These are phyloP conservation scores for Cerceris ruficornis DNA, from an alignment of 2,888 invertebrate species.

Conservation along the genomic window DNA sequence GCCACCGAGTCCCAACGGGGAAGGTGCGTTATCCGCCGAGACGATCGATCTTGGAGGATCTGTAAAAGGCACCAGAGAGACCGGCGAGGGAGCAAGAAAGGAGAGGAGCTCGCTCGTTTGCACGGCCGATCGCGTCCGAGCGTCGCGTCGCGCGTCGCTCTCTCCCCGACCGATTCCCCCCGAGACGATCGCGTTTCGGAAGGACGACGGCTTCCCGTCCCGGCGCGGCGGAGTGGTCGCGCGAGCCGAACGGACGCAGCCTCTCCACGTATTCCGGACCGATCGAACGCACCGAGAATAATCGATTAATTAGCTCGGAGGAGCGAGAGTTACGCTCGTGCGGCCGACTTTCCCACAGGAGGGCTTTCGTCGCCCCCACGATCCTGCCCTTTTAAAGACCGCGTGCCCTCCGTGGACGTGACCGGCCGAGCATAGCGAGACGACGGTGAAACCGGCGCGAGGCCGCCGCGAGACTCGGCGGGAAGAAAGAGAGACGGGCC, in stretches of 20 bases:
- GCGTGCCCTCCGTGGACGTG: neutral
- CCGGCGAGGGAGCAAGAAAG: conserved; percentile 33
- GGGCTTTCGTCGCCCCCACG: conserved; percentile 51
- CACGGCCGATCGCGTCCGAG: neutral
- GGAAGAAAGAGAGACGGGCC: conserved; percentile 47
- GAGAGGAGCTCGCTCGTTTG: conserved; percentile 2
- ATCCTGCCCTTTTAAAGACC: conserved; percentile 63
- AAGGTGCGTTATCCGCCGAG: conserved; percentile 63
- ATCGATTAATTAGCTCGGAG: neutral
- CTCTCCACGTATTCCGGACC: too few species aligned
- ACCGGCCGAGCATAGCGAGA: conserved; percentile 29
- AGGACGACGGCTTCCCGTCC: too few species aligned
- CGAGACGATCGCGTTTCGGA: too few species aligned
- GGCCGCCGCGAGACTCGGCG: neutral
- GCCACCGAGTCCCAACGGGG: conserved; percentile 52
- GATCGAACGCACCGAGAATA: neutral
- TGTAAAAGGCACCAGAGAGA: conserved; percentile 57
- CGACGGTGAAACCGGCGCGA: neutral
- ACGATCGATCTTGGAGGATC: conserved; percentile 60
- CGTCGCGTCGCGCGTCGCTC: too few species aligned
- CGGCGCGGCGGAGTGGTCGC: too few species aligned
- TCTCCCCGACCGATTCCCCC: too few species aligned
- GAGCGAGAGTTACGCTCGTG: neutral
- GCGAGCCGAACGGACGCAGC: too few species aligned
- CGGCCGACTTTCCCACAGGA: conserved; percentile 62